These are phyloP conservation scores for Anthonomus grandis DNA, from an alignment of 1,140 invertebrate genomes.

Conservation along the genomic window DNA sequence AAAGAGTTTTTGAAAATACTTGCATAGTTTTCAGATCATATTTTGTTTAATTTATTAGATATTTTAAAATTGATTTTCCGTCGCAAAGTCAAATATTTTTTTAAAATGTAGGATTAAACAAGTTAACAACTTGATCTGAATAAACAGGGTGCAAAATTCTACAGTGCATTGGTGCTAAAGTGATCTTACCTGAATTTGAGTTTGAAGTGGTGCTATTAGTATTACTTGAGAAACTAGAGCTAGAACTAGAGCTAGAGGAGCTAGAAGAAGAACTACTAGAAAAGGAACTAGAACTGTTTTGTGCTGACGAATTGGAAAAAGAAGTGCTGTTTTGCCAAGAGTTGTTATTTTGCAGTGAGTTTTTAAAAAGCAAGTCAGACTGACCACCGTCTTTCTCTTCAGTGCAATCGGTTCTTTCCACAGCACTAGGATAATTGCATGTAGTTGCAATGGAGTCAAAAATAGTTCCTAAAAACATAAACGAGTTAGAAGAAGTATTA, in stretches of 20 bases:
- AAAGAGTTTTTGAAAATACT: too few species aligned
- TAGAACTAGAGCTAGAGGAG: constrained; percentile 15
- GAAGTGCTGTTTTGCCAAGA: constrained; percentile 21
- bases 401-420: constrained; percentile 53
- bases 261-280: constrained; percentile 13
- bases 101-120: too few species aligned
- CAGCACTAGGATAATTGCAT: constrained; percentile 60
- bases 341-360: constrained; percentile 18
- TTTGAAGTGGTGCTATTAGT: constrained; percentile 21
- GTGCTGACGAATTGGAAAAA: constrained; percentile 21
- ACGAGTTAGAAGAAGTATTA: not conserved
- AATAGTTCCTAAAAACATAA: constrained; percentile 52
- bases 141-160: not conserved
- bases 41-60: too few species aligned
- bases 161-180: too few species aligned
- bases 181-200: constrained; percentile 19
- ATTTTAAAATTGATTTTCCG: too few species aligned
- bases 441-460: constrained; percentile 55
- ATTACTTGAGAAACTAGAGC: constrained; percentile 24
- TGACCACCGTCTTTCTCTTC: constrained; percentile 24
- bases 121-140: too few species aligned
- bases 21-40: too few species aligned
- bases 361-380: constrained; percentile 18
- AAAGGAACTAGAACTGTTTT: constrained; percentile 21
- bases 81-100: too few species aligned